Evolutionary conservation across 2,113 vertebrate species (phyloP), one percentile per base, ranked within the genome.

Genomic region (Semnornis frantzii): DNA sequence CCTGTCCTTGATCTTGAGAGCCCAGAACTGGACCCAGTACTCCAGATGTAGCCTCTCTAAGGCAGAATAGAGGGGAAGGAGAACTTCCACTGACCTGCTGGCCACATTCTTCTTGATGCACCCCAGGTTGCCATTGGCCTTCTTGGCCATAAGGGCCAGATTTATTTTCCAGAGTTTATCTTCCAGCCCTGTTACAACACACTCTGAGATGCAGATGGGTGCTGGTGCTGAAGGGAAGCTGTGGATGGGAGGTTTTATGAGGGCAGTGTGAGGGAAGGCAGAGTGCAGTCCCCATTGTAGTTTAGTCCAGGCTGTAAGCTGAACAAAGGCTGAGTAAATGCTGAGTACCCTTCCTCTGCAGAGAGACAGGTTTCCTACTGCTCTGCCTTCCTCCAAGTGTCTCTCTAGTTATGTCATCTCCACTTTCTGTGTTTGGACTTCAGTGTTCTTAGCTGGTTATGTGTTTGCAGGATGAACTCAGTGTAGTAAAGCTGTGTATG

Each of bases 301-400:
- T 44, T 62, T 70, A 28, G 42, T 59, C 16, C 30, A 13, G 74
- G n/a, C 50, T 89, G 30, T 30, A 27, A 37, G 54, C 27, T 71
- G 52, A 81, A 4, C 52, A 68, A 71, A 50, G 37, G 21, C 68
- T 15, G 25, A 50, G 33, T 30, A 82, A 59, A 39, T 57, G 8
- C 46, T 48, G 20, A 23, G 30, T 27, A 62, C 12, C 31, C 19
- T 54, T 55, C 20, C 33, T 62, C 39, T 73, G 63, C 0, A 0
- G 2, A 12, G 15, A 58, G 55, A 2, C 14, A 10, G 30, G 50
- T 68, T 85, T 77, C 39, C 25, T 83, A 16, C 33, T 71, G 75
- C 25, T 37, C 55, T 87, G 28, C 39, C n/a, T 76, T 76, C 48
- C 21, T 65, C n/a, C 1, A 1, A 14, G 25, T 2, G 7, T 42